Evolutionary conservation across 2,113 vertebrate species (phyloP).

Genomic region (Neoarius graeffei): DNA sequence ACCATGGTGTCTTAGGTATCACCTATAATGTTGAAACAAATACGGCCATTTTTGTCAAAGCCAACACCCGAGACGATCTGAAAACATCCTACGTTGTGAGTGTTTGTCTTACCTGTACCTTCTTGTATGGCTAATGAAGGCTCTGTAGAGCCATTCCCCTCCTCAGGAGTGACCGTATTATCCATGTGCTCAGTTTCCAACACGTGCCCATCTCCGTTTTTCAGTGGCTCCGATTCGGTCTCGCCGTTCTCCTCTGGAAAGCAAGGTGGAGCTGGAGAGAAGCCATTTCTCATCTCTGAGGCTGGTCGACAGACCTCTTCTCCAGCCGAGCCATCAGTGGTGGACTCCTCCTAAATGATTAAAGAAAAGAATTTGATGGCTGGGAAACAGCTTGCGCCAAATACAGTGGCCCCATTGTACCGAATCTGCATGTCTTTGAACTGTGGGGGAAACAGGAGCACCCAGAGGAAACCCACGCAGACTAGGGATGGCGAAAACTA

Average conservation of each 20-base stretch:
- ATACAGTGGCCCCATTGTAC: too few relatives aligned
- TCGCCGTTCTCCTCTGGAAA: constrained; percentile 86
- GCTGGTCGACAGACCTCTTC: constrained; percentile 73
- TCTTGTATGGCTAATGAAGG: constrained; percentile 73
- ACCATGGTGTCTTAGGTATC: neutral
- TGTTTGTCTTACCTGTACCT: constrained; percentile 69
- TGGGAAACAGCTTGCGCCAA: too few relatives aligned
- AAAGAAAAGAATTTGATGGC: neutral
- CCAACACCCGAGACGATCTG: neutral
- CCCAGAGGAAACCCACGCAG: too few relatives aligned
- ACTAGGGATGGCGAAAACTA: too few relatives aligned
- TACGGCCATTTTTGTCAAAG: neutral
- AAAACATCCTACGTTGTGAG: too few relatives aligned
- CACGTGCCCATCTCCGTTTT: constrained; percentile 81
- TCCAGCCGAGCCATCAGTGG: constrained; percentile 73
- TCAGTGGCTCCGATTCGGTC: constrained; percentile 78
- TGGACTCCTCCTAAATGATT: constrained; percentile 72
- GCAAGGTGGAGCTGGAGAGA: constrained; percentile 54
- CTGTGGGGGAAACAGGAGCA: too few relatives aligned
- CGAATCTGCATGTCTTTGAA: too few relatives aligned
- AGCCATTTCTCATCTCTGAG: constrained; percentile 69
- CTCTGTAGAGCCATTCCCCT: constrained; percentile 74
- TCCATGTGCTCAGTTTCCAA: constrained; percentile 83
- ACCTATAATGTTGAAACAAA: neutral
- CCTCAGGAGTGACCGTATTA: constrained; percentile 66